Conservation (phyloP, 23 tunicate genomes). For the Styela clava region DNA sequence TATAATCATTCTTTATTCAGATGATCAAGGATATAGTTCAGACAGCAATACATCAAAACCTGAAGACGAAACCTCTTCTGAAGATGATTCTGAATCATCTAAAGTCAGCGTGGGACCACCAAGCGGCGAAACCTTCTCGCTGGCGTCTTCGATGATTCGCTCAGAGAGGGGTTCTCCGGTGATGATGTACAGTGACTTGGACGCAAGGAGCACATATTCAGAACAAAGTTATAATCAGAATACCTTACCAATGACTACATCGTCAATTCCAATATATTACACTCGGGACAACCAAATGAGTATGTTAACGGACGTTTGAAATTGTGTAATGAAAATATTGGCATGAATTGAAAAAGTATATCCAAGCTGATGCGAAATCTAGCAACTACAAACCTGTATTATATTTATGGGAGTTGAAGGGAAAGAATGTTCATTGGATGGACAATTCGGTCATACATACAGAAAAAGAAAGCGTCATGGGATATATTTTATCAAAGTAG, state of each 20-base stretch:
- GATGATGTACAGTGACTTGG: background rate
- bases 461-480: too few species aligned
- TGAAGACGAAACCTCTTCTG: background rate
- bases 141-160: background rate
- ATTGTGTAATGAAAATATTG: background rate
- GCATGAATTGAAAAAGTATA: too few species aligned
- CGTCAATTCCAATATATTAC: background rate
- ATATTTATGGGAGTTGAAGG: too few species aligned
- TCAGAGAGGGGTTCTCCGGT: conserved; percentile 7
- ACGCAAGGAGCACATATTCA: background rate
- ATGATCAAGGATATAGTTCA: background rate
- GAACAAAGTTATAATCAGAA: background rate
- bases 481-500: too few species aligned
- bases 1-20: too few species aligned
- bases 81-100: background rate
- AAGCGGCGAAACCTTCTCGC: conserved; percentile 1
- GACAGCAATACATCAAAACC: background rate
- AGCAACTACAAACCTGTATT: too few species aligned
- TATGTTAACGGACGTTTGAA: background rate
- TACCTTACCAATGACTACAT: background rate
- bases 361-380: too few species aligned
- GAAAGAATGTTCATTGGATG: too few species aligned
- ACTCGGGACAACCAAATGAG: background rate
- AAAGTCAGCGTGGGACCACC: background rate
- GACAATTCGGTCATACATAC: too few species aligned